phyloP scores from a whole-genome alignment of 2,888 invertebrate species.

The Drosophila cracens region DNA sequence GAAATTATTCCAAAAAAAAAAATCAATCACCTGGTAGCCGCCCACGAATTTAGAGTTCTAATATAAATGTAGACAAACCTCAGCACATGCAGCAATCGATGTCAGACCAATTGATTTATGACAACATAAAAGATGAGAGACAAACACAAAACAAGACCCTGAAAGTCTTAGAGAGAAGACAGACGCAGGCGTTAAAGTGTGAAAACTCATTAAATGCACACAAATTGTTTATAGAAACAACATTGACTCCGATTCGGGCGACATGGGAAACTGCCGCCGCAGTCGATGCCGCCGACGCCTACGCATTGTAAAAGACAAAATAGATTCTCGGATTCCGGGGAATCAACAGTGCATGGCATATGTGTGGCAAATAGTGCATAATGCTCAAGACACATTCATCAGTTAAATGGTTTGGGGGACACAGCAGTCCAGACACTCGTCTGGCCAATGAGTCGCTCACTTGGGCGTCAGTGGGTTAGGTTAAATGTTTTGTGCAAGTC shows the following conservation, averaged over 20 bases:
- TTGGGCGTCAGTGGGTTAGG: conserved; percentile 48
- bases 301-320: conserved; percentile 25
- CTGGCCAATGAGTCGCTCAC: conserved; percentile 56
- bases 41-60: conserved; percentile 39
- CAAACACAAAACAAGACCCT: conserved; percentile 27
- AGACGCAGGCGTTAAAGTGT: conserved; percentile 66
- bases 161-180: conserved; percentile 5
- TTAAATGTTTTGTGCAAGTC: conserved; percentile 51
- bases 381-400: conserved; percentile 39
- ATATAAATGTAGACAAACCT: conserved; percentile 37
- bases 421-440: conserved; percentile 52
- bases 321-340: conserved; percentile 27
- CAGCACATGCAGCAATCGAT: conserved; percentile 66
- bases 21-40: conserved; percentile 28
- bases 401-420: conserved; percentile 41
- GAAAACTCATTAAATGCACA: conserved; percentile 74
- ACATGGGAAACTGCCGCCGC: conserved; percentile 13
- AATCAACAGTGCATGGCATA: conserved; percentile 16
- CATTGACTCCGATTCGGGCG: conserved; percentile 22
- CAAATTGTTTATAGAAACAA: conserved; percentile 67
- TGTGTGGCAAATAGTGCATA: conserved; percentile 21
- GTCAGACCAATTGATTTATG: conserved; percentile 68
- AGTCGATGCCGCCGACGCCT: conserved; percentile 40
- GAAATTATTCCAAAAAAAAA: neutral
- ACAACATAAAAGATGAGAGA: conserved; percentile 61